phyloP scores from a whole-genome alignment of 2,888 invertebrate species.

The Euclidia mi region DNA sequence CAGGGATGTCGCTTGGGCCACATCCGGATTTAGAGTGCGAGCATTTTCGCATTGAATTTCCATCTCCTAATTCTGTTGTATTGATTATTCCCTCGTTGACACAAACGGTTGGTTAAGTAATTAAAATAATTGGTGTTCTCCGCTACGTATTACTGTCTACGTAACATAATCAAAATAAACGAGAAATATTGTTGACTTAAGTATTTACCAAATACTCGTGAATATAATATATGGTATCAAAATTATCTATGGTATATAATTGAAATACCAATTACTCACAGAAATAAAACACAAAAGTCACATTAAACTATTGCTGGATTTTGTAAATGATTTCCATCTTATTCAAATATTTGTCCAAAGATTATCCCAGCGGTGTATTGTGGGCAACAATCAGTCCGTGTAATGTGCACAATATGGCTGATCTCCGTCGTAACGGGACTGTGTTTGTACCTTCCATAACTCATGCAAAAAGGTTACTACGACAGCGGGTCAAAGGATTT shows the following conservation, averaged over 20 bases:
- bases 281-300: not conserved
- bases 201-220: too few relatives aligned
- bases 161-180: too few relatives aligned
- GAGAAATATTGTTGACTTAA: too few relatives aligned
- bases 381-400: conserved; percentile 38
- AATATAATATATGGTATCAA: too few relatives aligned
- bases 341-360: conserved; percentile 28
- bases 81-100: too few relatives aligned
- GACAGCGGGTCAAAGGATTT: conserved; percentile 33
- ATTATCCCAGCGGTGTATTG: conserved; percentile 27
- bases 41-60: too few relatives aligned
- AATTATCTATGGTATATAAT: too few relatives aligned
- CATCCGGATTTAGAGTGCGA: not conserved
- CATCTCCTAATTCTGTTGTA: too few relatives aligned
- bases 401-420: conserved; percentile 43
- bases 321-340: not conserved
- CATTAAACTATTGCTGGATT: not conserved
- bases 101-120: too few relatives aligned
- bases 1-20: not conserved
- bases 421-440: conserved; percentile 28
- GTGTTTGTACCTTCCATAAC: conserved; percentile 52
- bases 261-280: not conserved
- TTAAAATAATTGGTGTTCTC: too few relatives aligned
- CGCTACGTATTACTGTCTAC: too few relatives aligned
- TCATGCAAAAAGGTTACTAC: conserved; percentile 49